These are phyloP conservation scores for Cecidostiba fungosa DNA, from an alignment of 2,888 invertebrate species.

Conservation along the genomic window DNA sequence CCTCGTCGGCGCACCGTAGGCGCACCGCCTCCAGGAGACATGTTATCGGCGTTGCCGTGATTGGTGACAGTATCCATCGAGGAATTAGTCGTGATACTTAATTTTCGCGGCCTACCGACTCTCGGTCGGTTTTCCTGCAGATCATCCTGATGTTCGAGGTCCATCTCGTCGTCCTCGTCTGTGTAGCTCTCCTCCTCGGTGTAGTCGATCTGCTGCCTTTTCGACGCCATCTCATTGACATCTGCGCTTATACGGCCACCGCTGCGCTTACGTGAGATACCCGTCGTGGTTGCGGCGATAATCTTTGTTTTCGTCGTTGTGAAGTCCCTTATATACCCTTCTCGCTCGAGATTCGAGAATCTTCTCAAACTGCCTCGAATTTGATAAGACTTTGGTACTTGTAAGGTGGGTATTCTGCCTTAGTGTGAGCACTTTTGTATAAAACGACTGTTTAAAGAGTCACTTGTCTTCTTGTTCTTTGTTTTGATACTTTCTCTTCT, in stretches of 20 bases:
- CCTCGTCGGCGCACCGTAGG: constrained; percentile 28
- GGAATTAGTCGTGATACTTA: constrained; percentile 34
- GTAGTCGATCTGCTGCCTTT: constrained; percentile 39
- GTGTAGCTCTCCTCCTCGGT: constrained; percentile 54
- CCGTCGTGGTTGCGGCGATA: not conserved
- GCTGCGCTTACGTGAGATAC: not conserved
- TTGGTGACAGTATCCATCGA: not conserved
- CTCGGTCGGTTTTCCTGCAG: not conserved
- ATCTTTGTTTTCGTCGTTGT: not conserved
- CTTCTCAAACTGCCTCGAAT: not conserved
- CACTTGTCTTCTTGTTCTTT: not conserved
- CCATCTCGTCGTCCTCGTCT: constrained; percentile 46
- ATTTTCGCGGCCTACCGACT: constrained; percentile 31
- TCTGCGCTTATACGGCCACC: not conserved
- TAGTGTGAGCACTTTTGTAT: no score
- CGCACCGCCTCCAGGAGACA: not conserved
- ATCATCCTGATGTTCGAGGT: not conserved
- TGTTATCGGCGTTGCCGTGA: not conserved
- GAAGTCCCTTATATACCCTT: not conserved
- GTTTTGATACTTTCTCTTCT: not conserved
- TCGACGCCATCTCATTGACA: constrained; percentile 36
- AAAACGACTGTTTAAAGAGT: not conserved
- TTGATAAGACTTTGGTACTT: not conserved
- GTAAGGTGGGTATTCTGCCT: no score
- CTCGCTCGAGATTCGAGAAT: not conserved